A percentile compares a stretch with the other conserved stretches of the same genome.
phyloP scores from a whole-genome alignment of 2,888 invertebrate genomes.

The Actias luna region DNA sequence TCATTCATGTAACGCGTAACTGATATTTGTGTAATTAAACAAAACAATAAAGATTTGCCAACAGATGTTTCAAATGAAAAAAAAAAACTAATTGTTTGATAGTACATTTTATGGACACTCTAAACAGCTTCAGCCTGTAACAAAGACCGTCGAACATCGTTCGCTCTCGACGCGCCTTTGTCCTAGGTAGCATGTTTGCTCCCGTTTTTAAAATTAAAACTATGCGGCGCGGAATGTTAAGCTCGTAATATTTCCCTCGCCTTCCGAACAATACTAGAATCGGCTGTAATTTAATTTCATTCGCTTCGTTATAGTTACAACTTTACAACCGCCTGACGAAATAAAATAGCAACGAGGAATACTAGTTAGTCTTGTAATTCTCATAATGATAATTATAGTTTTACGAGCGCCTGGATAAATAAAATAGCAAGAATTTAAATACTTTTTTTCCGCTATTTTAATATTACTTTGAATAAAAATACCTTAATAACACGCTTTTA shows the following conservation, averaged over 20 bases:
- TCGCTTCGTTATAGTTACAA: neutral
- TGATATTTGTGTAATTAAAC: no score
- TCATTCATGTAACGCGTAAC: no score
- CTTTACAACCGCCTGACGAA: neutral
- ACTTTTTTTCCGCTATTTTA: no score
- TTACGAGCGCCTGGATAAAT: no score
- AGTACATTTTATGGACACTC: neutral
- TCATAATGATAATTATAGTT: no score
- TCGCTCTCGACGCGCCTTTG: constrained; percentile 61
- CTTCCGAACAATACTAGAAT: constrained; percentile 24
- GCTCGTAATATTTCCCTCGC: constrained; percentile 35
- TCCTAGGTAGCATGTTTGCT: constrained; percentile 71
- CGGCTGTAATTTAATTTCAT: constrained; percentile 7
- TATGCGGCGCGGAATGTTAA: constrained; percentile 70
- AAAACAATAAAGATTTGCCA: no score
- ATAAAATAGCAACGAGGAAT: constrained; percentile 3
- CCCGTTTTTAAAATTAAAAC: constrained; percentile 80
- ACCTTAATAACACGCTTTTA: no score
- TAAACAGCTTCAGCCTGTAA: constrained; percentile 18
- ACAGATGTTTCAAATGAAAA: no score
- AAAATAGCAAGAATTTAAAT: no score
- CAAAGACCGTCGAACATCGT: constrained; percentile 16
- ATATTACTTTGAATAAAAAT: no score
- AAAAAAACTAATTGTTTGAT: neutral
- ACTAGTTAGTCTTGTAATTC: no score